Conservation (phyloP, 2,113 vertebrate genomes). For the Silurus glanis region DNA sequence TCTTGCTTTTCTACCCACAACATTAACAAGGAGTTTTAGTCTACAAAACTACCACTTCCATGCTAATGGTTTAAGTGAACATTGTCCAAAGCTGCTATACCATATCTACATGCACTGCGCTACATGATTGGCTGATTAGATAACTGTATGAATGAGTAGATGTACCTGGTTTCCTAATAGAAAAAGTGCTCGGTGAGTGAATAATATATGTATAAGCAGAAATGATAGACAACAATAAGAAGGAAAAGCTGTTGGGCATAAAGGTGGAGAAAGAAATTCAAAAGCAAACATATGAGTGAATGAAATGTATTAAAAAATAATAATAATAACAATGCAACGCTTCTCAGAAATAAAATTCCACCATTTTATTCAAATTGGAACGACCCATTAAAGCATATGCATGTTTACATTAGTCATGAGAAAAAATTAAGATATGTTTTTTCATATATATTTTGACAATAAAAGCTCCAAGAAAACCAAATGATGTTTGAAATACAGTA, state of each 20-base stretch:
- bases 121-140: background rate
- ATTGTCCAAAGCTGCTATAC: too few species aligned
- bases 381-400: slow-evolving; percentile 40
- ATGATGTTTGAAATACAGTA: slow-evolving; percentile 20
- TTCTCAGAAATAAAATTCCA: slow-evolving; percentile 40
- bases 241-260: background rate
- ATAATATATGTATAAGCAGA: background rate
- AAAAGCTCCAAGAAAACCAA: slow-evolving; percentile 40
- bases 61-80: background rate
- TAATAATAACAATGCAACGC: slow-evolving; percentile 21
- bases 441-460: slow-evolving; percentile 37
- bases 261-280: background rate
- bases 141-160: background rate
- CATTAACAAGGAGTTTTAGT: background rate
- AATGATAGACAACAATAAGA: too few species aligned
- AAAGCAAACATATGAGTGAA: background rate
- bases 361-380: slow-evolving; percentile 63
- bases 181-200: background rate
- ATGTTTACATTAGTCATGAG: slow-evolving; percentile 54
- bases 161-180: background rate
- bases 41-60: background rate
- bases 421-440: slow-evolving; percentile 31
- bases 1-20: background rate
- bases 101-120: background rate
- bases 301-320: background rate